Evolutionary conservation across 2,797 vertebrate genomes (phyloP), one percentile per base, ranked within the genome.

Genomic region (Rhincodon typus): DNA sequence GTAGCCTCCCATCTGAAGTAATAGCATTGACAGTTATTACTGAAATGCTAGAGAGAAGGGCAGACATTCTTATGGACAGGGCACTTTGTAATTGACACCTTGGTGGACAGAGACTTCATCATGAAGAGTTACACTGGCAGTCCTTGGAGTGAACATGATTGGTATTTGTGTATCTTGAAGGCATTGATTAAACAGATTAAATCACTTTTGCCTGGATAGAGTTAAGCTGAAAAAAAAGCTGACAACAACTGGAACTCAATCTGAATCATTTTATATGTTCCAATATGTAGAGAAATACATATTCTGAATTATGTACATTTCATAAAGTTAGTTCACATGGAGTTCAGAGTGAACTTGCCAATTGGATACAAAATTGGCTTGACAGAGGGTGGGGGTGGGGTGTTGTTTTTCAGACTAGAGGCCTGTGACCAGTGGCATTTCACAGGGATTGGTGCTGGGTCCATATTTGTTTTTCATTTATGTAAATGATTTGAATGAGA

Each of bases 1-100:
- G 1, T 25, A 19, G 82, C 21, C 82, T 84, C 42, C 82, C 12
- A 69, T 42, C 90, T 42, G 90, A 69, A 42, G 66, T 69, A 38
- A 38, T 67, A 21, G n/a, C 38, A 38, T 93, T 93, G 90, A 42
- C 90, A 93, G 62, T 93, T 93, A 67, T 67, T 93, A 42, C 19
- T 25, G 66, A 69, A 62, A 69, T 69, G 10, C 66, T 42, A 42
- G 62, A 93, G 86, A 57, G 66, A 93, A 93, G 90, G 90, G n/a
- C 62, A 93, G 34, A 69, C 23, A 62, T 21, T 21, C 69, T 93
- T 42, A 93, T 67, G 25, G 88, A 91, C 34, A 66, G 34, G 88
- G 67, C 62, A 91, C 88, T 91, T 67, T 91, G 34, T 69, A 66
- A 67, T 25, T 69, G 90, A 93, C 90, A 93, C 21, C 90, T 67